A percentile compares a stretch with the other conserved stretches of the same genome.
phyloP scores from a whole-genome alignment of 2,888 invertebrate species.

The Archips crataeganus region DNA sequence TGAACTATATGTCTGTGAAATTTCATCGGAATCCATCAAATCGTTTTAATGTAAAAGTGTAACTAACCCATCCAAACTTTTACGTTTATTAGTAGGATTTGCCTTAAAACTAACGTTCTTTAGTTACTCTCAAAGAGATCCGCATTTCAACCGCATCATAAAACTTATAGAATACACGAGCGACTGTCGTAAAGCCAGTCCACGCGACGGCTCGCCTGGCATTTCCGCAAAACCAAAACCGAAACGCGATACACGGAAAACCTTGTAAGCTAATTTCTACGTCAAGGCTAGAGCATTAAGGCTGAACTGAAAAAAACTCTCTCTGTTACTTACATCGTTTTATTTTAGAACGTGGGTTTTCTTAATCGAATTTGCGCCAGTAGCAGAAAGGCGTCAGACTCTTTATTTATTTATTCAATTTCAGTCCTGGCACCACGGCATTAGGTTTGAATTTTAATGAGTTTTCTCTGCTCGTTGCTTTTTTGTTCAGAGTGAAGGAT shows the following conservation, averaged over 20 bases:
- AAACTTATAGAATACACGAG: constrained; percentile 9
- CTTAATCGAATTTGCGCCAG: not conserved
- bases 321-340: not conserved
- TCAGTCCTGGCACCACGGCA: not conserved
- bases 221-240: not conserved
- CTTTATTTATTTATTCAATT: not conserved
- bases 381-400: not conserved
- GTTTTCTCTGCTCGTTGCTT: not conserved
- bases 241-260: not conserved
- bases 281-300: not conserved
- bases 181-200: constrained; percentile 14
- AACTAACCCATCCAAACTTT: too few relatives aligned
- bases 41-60: too few relatives aligned
- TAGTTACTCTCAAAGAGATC: too few relatives aligned
- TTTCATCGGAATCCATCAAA: too few relatives aligned
- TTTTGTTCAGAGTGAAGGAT: not conserved
- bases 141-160: constrained; percentile 1
- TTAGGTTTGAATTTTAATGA: not conserved
- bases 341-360: not conserved
- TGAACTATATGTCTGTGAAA: too few relatives aligned
- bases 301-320: not conserved
- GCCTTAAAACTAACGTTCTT: too few relatives aligned
- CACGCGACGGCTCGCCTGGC: constrained; percentile 6
- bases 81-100: too few relatives aligned
- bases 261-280: not conserved